Base-by-base conservation (phyloP, 1,140 invertebrate genomes). In the Drosophila lacertosa region DNA sequence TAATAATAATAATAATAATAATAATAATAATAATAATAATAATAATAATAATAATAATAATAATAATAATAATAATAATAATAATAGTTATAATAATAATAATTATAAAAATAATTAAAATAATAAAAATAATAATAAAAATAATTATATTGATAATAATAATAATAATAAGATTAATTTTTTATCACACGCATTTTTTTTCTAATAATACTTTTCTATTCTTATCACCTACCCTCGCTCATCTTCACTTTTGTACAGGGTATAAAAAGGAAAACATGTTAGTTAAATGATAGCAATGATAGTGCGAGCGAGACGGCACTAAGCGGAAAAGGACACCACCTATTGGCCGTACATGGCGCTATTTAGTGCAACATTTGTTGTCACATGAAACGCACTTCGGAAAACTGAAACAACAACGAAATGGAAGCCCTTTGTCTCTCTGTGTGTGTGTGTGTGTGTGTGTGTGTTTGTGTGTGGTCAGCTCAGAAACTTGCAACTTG, bases 361-460 rank as follows among this genome's bases (percentile, higher is more conserved):
- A 70, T 70, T 70, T 64, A 57, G 67, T 42, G 44, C 44, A 29
- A 18, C 47, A 50, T 50, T 64, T 50, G 66, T 55, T 64, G 44
- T 69, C 59, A 64, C 50, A 69, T 55, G 60, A 58, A 71, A 71
- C 62, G 68, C 68, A 66, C 53, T 54, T 10, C 20, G 42, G 68
- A 50, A 53, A 44, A 26, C n/a, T n/a, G 47, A 62, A 64, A 64
- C 50, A 54, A 55, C 37, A 39, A 39, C 7, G 33, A 29, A 65
- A 40, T 24, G 10, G 32, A 11, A 29, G 9, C 35, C 5, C 2
- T 18, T 2, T 13, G 11, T 2, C 16, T 3, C 2, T 18, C 4
- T 13, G 11, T 2, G 32, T 3, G 40, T 10, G 18, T 10, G 18
- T 16, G 39, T 18, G 16, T 10, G 37, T 4, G 4, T 40, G 37